Evolutionary conservation across 2,113 vertebrate species (phyloP).

Genomic region (Planiliza haematocheilus): DNA sequence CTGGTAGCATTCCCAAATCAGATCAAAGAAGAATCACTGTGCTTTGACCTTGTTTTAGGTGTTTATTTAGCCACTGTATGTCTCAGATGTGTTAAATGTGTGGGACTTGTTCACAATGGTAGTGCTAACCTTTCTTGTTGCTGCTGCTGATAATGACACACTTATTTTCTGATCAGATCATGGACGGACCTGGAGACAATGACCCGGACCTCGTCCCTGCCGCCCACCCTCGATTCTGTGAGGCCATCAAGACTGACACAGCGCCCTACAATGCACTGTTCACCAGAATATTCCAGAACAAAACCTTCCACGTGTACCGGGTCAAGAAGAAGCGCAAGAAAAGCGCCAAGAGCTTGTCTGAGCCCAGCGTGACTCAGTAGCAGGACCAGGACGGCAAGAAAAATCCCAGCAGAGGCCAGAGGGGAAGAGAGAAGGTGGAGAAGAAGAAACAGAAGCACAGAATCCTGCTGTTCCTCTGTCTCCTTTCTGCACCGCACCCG

Average conservation of each 20-base stretch:
- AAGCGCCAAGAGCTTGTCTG: conserved; percentile 51
- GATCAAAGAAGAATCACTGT: too few species aligned
- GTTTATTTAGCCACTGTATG: too few species aligned
- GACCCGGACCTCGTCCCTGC: conserved; percentile 88
- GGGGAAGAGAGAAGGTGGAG: conserved; percentile 11
- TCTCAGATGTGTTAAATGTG: too few species aligned
- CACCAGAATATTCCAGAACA: conserved; percentile 92
- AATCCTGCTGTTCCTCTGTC: conserved; percentile 41
- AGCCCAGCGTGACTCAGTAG: conserved; percentile 46
- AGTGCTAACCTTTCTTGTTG: neutral
- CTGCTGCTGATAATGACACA: neutral
- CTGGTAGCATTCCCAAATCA: too few species aligned
- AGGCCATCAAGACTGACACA: conserved; percentile 88
- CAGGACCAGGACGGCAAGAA: conserved; percentile 9
- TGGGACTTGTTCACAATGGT: neutral
- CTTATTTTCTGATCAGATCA: conserved; percentile 82
- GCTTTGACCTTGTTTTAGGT: too few species aligned
- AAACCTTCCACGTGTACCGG: conserved; percentile 95
- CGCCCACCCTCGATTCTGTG: conserved; percentile 91
- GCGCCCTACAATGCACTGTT: conserved; percentile 85
- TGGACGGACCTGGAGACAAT: conserved; percentile 93
- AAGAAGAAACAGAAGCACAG: conserved; percentile 30
- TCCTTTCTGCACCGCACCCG: conserved; percentile 38
- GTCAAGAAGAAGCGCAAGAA: conserved; percentile 84
- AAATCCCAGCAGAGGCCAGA: conserved; percentile 15